phyloP scores from a whole-genome alignment of 2,797 vertebrate species.

The Lutjanus argentimaculatus region DNA sequence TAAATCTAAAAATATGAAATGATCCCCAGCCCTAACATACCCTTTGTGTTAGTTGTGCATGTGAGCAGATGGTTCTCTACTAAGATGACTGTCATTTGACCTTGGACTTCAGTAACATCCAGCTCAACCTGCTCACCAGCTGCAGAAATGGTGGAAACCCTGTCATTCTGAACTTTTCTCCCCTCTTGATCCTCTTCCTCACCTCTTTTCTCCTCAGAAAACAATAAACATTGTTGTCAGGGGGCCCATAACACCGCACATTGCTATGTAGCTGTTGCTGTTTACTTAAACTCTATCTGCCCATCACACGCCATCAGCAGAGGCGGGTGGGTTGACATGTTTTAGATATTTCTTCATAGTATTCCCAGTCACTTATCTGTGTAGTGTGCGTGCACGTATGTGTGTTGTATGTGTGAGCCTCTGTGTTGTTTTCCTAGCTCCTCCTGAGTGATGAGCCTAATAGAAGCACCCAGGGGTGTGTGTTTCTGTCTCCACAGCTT shows the following conservation, averaged over 20 bases:
- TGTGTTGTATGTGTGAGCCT: neutral
- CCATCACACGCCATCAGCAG: slow-evolving; percentile 22
- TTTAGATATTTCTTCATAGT: slow-evolving; percentile 38
- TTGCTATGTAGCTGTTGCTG: slow-evolving; percentile 27
- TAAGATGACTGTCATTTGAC: slow-evolving; percentile 47
- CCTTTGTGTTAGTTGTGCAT: neutral
- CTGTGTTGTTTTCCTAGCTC: slow-evolving; percentile 52
- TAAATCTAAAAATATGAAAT: neutral
- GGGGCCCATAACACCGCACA: slow-evolving; percentile 16
- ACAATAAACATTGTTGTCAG: slow-evolving; percentile 50
- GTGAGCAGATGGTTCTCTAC: slow-evolving; percentile 44
- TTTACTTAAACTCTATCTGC: slow-evolving; percentile 66
- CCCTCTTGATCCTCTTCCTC: slow-evolving; percentile 31
- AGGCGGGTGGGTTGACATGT: slow-evolving; percentile 30
- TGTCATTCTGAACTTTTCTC: slow-evolving; percentile 19
- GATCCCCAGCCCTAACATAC: neutral
- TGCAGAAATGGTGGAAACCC: slow-evolving; percentile 28
- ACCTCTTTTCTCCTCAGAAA: slow-evolving; percentile 38
- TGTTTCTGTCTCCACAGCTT: slow-evolving; percentile 53
- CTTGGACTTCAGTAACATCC: slow-evolving; percentile 44
- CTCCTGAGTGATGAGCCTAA: slow-evolving; percentile 62
- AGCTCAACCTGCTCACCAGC: slow-evolving; percentile 44
- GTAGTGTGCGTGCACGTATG: slow-evolving; percentile 8
- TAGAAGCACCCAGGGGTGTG: slow-evolving; percentile 61
- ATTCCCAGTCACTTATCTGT: slow-evolving; percentile 34